phyloP scores from a whole-genome alignment of 2,113 vertebrate species.

The Cyrtonyx montezumae region DNA sequence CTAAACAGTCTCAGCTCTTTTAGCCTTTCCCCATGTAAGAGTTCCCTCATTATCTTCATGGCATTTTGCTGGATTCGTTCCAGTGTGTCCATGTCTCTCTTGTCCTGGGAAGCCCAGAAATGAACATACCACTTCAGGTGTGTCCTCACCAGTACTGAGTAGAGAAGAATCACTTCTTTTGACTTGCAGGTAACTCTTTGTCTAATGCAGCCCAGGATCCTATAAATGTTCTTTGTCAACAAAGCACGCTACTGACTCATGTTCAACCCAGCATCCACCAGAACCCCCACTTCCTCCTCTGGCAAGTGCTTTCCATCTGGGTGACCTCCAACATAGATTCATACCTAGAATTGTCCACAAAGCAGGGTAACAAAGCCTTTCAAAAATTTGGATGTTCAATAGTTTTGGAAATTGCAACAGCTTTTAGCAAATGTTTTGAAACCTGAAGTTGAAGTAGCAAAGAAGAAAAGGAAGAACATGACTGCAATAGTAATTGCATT shows the following conservation, averaged over 20 bases:
- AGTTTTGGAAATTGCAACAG: constrained; percentile 90
- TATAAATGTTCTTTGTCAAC: not conserved
- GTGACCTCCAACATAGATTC: not conserved
- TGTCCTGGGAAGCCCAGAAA: no score
- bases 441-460: constrained; percentile 75
- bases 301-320: not conserved
- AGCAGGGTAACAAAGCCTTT: constrained; percentile 92
- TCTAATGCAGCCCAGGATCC: not conserved
- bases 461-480: not conserved
- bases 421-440: constrained; percentile 92
- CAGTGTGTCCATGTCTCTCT: no score
- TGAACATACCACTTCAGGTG: no score
- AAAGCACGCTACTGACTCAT: not conserved
- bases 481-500: constrained; percentile 23
- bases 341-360: constrained; percentile 51
- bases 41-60: no score
- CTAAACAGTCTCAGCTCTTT: no score
- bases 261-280: not conserved
- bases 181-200: not conserved
- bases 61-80: no score
- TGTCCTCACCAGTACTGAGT: no score
- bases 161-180: no score
- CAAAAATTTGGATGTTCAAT: constrained; percentile 89
- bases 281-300: not conserved
- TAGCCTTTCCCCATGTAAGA: no score